A percentile compares a stretch with the other conserved stretches of the same genome.
Evolutionary conservation across 2,888 invertebrate species (phyloP).

Genomic region (Diogma glabrata): DNA sequence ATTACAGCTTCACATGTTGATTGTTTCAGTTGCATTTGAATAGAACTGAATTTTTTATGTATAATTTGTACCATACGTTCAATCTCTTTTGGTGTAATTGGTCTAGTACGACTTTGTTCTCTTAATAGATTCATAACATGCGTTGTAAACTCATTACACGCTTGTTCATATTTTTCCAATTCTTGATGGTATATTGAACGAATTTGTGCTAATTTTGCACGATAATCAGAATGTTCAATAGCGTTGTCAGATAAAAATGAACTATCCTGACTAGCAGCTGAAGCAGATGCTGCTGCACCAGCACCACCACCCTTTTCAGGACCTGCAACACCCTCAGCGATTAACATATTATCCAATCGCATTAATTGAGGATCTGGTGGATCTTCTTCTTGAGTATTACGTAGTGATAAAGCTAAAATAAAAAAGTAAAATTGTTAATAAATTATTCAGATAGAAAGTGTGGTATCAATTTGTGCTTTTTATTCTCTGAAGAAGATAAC

Average conservation of each 20-base stretch:
- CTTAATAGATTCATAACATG: constrained; percentile 97
- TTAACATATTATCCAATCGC: constrained; percentile 98
- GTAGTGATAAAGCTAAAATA: constrained; percentile 86
- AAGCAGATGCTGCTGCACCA: constrained; percentile 79
- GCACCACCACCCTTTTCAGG: constrained; percentile 88
- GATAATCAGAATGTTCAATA: constrained; percentile 98
- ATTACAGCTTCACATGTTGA: constrained; percentile 99
- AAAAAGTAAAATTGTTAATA: too few species aligned
- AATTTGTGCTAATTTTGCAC: constrained; percentile 96
- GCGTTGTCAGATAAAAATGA: constrained; percentile 62
- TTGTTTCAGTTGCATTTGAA: constrained; percentile 98
- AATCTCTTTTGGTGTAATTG: constrained; percentile 97
- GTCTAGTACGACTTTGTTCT: constrained; percentile 93
- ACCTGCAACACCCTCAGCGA: constrained; percentile 95
- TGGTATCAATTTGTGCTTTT: too few species aligned
- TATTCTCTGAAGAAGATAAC: too few species aligned
- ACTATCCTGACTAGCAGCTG: constrained; percentile 62
- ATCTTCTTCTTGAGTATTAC: constrained; percentile 96
- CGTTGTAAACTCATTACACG: constrained; percentile 99
- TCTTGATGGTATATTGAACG: constrained; percentile 98
- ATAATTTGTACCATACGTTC: constrained; percentile 99
- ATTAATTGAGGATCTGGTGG: constrained; percentile 97
- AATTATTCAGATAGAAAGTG: too few species aligned
- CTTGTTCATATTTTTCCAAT: constrained; percentile 98
- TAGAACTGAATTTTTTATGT: constrained; percentile 95